phyloP scores from a whole-genome alignment of 2,113 vertebrate genomes.

The Enhydra lutris region DNA sequence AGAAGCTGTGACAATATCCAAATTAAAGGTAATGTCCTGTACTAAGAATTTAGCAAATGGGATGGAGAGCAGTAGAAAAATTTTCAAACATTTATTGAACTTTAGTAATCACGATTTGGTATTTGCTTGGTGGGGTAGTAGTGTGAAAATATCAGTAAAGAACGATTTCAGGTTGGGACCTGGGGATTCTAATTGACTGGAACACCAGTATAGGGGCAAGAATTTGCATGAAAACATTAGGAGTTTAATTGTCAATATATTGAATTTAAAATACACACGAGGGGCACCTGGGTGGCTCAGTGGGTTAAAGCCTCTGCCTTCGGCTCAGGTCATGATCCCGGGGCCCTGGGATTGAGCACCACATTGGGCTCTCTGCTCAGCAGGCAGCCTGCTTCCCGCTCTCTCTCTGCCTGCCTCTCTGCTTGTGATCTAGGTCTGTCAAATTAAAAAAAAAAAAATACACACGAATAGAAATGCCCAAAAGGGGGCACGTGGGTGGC shows the following conservation, averaged over 20 bases:
- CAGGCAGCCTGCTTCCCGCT: too few relatives aligned
- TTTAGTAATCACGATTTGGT: neutral
- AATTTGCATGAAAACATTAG: neutral
- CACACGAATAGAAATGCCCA: too few relatives aligned
- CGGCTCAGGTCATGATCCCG: too few relatives aligned
- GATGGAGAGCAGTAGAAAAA: neutral
- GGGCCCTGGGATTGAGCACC: too few relatives aligned
- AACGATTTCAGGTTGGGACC: neutral
- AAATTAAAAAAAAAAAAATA: too few relatives aligned
- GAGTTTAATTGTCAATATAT: neutral
- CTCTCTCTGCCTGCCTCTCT: too few relatives aligned
- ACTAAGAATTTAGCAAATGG: neutral
- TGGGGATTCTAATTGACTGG: neutral
- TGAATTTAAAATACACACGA: neutral
- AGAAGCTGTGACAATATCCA: neutral
- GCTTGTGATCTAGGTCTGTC: too few relatives aligned
- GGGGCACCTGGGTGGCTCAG: too few relatives aligned
- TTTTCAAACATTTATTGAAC: neutral
- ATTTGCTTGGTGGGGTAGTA: neutral
- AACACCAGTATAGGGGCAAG: neutral
- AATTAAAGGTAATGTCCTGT: neutral
- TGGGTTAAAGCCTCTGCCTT: too few relatives aligned
- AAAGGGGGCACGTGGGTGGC: too few relatives aligned
- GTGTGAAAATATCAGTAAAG: neutral
- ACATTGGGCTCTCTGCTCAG: too few relatives aligned